phyloP scores from a whole-genome alignment of 2,888 invertebrate genomes.

The Plutella xylostella region DNA sequence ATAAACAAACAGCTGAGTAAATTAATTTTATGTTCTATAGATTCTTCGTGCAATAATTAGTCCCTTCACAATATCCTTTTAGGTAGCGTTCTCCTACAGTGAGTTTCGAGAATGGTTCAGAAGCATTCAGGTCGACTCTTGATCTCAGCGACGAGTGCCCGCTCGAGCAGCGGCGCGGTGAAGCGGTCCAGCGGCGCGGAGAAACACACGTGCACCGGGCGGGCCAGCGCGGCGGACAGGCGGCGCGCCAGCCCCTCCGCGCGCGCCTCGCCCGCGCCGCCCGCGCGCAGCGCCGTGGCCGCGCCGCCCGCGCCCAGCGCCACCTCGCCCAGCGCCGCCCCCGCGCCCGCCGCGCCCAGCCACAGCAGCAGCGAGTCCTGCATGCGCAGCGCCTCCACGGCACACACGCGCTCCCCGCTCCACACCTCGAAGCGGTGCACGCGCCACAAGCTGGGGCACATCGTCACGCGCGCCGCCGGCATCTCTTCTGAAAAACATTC shows the following conservation, averaged over 20 bases:
- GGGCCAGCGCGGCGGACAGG: slow-evolving; percentile 25
- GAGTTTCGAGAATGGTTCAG: neutral
- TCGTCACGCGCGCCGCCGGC: neutral
- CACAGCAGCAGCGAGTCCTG: slow-evolving; percentile 40
- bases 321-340: slow-evolving; percentile 25
- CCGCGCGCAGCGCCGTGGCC: slow-evolving; percentile 19
- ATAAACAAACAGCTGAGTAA: neutral
- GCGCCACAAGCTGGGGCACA: slow-evolving; percentile 33
- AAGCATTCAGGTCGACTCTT: slow-evolving; percentile 20
- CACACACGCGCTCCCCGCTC: slow-evolving; percentile 35
- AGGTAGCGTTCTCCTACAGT: no score
- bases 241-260: slow-evolving; percentile 32
- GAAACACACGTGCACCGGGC: slow-evolving; percentile 34
- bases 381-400: slow-evolving; percentile 33
- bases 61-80: no score
- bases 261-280: slow-evolving; percentile 18
- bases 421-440: slow-evolving; percentile 41
- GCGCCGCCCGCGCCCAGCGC: slow-evolving; percentile 25
- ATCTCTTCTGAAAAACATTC: no score
- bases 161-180: slow-evolving; percentile 33
- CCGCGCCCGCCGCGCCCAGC: slow-evolving; percentile 27
- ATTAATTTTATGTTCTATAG: no score
- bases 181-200: slow-evolving; percentile 32
- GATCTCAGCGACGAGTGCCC: slow-evolving; percentile 33
- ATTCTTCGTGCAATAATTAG: no score